These are phyloP conservation scores for Oconnorella tubifera DNA, from an alignment of 2,888 invertebrate species.

Conservation along the genomic window DNA sequence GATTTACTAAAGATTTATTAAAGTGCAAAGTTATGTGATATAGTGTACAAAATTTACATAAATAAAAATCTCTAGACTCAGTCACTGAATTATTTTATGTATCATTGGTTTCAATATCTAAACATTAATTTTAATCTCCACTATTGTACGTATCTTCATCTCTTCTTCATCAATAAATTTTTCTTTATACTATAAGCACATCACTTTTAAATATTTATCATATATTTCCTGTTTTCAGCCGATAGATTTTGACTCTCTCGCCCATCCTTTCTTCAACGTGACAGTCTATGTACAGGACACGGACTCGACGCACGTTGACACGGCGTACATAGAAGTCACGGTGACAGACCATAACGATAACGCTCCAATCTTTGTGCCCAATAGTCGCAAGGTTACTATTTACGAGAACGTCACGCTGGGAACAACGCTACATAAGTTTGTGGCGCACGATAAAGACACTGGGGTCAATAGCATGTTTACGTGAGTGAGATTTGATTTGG, in stretches of 20 bases:
- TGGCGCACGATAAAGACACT: constrained; percentile 88
- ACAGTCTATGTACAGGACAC: constrained; percentile 48
- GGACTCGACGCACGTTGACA: constrained; percentile 63
- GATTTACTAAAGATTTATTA: too few relatives aligned
- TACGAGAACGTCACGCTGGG: constrained; percentile 84
- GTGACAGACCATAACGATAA: constrained; percentile 99
- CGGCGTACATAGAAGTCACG: constrained; percentile 91
- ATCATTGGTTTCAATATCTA: too few relatives aligned
- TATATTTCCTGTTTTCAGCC: constrained; percentile 40
- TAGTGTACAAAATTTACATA: too few relatives aligned
- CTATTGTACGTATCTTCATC: too few relatives aligned
- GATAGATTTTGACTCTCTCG: constrained; percentile 47
- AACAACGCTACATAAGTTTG: constrained; percentile 84
- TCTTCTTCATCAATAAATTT: too few relatives aligned
- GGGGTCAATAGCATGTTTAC: constrained; percentile 34
- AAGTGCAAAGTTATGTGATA: too few relatives aligned
- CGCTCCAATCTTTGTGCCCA: constrained; percentile 93
- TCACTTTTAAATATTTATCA: neutral
- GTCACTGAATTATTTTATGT: too few relatives aligned
- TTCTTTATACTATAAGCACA: neutral
- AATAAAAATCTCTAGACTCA: too few relatives aligned
- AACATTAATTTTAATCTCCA: too few relatives aligned
- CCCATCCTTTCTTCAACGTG: constrained; percentile 47
- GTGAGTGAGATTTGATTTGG: constrained; percentile 25
- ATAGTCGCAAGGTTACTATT: constrained; percentile 23